Conservation (phyloP, 2,113 vertebrate genomes). For the Kobus ellipsiprymnus region DNA sequence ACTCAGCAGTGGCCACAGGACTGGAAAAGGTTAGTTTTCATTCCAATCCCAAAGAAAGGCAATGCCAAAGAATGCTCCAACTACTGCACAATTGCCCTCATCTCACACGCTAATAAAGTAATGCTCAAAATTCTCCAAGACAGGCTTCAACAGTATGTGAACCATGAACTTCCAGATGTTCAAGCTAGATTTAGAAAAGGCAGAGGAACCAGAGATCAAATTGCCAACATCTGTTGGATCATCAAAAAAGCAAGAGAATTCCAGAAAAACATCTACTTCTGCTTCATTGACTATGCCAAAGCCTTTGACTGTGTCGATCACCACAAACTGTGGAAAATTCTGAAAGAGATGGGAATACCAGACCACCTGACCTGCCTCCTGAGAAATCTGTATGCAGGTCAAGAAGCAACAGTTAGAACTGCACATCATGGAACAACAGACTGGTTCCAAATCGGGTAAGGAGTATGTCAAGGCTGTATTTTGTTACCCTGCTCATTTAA, state of each 20-base stretch:
- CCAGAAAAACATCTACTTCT: not conserved
- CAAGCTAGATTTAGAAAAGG: not conserved
- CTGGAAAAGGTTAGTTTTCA: not conserved
- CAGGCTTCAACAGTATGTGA: not conserved
- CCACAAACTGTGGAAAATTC: not conserved
- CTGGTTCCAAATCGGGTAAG: not conserved
- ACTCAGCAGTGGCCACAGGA: not conserved
- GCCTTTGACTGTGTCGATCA: not conserved
- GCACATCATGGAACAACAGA: not conserved
- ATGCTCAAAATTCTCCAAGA: not conserved
- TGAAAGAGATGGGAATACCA: not conserved
- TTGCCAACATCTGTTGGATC: fast-evolving
- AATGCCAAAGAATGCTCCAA: not conserved
- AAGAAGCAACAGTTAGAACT: not conserved
- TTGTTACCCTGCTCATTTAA: not conserved
- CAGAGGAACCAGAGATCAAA: not conserved
- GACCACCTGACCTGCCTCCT: not conserved
- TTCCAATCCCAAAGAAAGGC: not conserved
- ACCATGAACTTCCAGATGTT: not conserved
- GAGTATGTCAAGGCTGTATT: not conserved
- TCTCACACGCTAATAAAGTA: not conserved
- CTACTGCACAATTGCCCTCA: not conserved
- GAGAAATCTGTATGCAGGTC: not conserved
- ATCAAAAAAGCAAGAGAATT: not conserved
- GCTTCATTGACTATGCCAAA: not conserved